Evolutionary conservation across 1,140 invertebrate genomes (phyloP).

Genomic region (Melanaphis sacchari): DNA sequence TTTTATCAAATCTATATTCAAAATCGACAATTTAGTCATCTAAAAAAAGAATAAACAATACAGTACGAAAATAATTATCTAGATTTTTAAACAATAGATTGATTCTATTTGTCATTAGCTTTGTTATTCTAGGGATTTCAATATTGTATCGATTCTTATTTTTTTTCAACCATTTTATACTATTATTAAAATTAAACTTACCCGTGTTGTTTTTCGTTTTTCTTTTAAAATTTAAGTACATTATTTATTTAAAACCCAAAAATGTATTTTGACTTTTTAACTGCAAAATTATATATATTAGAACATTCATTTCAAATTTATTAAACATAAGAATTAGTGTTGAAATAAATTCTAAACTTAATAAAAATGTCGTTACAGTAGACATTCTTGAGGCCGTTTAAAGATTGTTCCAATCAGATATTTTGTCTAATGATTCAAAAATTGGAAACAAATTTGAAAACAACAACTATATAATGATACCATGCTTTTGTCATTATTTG

Average conservation of each 20-base stretch:
- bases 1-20: background rate
- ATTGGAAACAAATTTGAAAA: background rate
- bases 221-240: too few relatives aligned
- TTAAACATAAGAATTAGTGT: too few relatives aligned
- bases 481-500: too few relatives aligned
- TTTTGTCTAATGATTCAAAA: background rate
- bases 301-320: too few relatives aligned
- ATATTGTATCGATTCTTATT: background rate
- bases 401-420: constrained; percentile 2
- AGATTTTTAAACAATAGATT: background rate
- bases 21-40: background rate
- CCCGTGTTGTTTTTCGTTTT: too few relatives aligned
- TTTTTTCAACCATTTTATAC: too few relatives aligned
- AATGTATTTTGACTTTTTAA: too few relatives aligned
- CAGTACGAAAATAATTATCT: background rate
- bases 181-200: too few relatives aligned
- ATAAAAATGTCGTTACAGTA: too few relatives aligned
- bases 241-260: too few relatives aligned
- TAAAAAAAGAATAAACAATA: background rate
- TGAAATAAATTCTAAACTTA: too few relatives aligned
- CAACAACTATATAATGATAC: background rate
- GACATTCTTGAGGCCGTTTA: background rate
- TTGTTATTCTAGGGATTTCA: background rate
- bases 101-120: background rate
- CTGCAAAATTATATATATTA: too few relatives aligned